Evolutionary conservation across 2,797 vertebrate genomes (phyloP).

Genomic region (Ctenopoma kingsleyae): DNA sequence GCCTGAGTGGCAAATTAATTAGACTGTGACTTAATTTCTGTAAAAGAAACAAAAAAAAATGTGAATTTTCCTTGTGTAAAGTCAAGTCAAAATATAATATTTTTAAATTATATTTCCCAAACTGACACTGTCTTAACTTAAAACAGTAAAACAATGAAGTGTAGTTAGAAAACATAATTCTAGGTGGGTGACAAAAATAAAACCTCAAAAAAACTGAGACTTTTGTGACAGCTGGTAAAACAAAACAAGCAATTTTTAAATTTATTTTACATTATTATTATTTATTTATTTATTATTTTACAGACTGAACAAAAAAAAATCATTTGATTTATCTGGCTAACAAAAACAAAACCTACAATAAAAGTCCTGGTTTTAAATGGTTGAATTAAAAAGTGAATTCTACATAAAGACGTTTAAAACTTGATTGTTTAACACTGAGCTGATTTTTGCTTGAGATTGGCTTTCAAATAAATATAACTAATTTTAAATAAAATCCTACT

Average conservation of each 20-base stretch:
- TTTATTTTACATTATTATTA: not conserved
- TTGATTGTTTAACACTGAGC: not conserved
- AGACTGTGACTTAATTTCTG: conserved; percentile 25
- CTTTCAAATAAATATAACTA: not conserved
- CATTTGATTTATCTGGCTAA: not conserved
- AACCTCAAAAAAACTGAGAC: not conserved
- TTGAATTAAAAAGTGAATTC: not conserved
- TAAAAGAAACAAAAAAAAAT: not conserved
- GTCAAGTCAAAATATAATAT: no score
- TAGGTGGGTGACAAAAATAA: not conserved
- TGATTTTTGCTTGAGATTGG: not conserved
- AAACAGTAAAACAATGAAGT: not conserved
- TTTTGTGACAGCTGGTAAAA: conserved; percentile 1
- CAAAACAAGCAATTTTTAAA: not conserved
- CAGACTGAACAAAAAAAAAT: not conserved
- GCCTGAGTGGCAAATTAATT: conserved; percentile 46
- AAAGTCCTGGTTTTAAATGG: not conserved
- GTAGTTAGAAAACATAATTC: not conserved
- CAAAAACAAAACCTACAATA: not conserved
- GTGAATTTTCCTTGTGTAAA: not conserved
- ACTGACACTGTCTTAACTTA: not conserved
- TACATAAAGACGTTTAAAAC: not conserved
- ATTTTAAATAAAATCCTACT: not conserved
- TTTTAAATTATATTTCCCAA: no score
- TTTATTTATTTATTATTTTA: no score